These are phyloP conservation scores for Dolomedes plantarius DNA, from an alignment of 2,888 invertebrate species.

Conservation along the genomic window DNA sequence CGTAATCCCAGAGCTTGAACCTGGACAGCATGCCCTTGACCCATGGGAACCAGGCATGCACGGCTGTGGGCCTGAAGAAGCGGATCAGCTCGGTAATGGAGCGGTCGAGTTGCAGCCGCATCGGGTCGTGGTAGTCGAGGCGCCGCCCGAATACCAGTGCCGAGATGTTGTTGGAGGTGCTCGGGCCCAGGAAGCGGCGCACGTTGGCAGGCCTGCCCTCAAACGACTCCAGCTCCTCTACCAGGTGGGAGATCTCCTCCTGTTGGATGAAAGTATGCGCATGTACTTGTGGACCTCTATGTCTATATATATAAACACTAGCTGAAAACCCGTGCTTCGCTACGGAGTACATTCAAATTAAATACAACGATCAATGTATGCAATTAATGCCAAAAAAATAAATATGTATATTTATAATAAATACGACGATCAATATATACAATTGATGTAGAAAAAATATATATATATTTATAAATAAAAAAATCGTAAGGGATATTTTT, in stretches of 20 bases:
- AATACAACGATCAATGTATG: too few relatives aligned
- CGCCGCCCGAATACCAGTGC: conserved; percentile 73
- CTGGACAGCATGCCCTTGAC: conserved; percentile 60
- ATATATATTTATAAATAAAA: too few relatives aligned
- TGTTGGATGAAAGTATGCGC: too few relatives aligned
- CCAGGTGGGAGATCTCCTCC: conserved; percentile 70
- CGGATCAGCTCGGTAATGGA: conserved; percentile 60
- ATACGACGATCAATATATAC: too few relatives aligned
- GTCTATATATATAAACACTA: too few relatives aligned
- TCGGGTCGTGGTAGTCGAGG: conserved; percentile 72
- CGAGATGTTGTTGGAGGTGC: conserved; percentile 74
- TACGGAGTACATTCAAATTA: too few relatives aligned
- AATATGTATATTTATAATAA: too few relatives aligned
- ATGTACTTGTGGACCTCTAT: too few relatives aligned
- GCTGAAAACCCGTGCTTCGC: too few relatives aligned
- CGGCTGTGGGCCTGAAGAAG: conserved; percentile 62
- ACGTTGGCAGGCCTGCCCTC: conserved; percentile 47
- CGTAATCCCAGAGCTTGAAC: conserved; percentile 64
- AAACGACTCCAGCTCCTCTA: conserved; percentile 59
- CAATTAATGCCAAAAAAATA: too few relatives aligned
- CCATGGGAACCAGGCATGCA: conserved; percentile 71
- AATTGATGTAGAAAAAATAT: too few relatives aligned
- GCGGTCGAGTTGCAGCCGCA: conserved; percentile 48
- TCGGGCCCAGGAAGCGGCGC: conserved; percentile 62
- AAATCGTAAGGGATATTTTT: too few relatives aligned